Conservation (phyloP, 2,888 invertebrate genomes). For the Geotrupes spiniger region DNA sequence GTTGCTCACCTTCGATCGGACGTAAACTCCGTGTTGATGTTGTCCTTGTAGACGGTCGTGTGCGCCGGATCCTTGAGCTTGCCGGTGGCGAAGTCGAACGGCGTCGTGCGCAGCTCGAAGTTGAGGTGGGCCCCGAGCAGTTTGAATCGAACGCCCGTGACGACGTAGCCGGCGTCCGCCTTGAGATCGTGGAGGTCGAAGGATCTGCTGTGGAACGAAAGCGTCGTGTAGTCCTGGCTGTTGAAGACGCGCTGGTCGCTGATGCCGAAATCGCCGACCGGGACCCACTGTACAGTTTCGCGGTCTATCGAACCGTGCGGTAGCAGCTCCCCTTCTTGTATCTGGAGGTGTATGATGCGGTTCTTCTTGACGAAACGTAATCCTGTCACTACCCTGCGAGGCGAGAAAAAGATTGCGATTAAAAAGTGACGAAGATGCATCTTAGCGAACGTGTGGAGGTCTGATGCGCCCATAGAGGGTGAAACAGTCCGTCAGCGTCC, state of each 20-base stretch:
- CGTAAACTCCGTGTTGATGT: conserved; percentile 1
- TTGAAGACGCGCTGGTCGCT: conserved; percentile 38
- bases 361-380: conserved; percentile 51
- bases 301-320: conserved; percentile 45
- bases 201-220: conserved; percentile 52
- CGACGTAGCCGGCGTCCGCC: conserved; percentile 47
- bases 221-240: conserved; percentile 50
- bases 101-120: conserved; percentile 53
- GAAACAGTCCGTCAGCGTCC: too few species aligned
- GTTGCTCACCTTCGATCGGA: neutral
- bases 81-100: conserved; percentile 53
- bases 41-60: neutral
- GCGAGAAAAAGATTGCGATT: too few species aligned
- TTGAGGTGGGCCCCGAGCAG: conserved; percentile 55
- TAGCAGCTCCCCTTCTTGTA: conserved; percentile 49
- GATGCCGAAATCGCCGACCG: conserved; percentile 44
- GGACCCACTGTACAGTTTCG: conserved; percentile 47
- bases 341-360: conserved; percentile 53
- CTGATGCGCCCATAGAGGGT: too few species aligned
- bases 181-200: conserved; percentile 54
- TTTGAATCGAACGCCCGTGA: conserved; percentile 53
- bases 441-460: too few species aligned
- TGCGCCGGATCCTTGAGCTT: conserved; percentile 32
- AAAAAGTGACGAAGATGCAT: too few species aligned
- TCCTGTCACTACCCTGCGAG: conserved; percentile 52